phyloP scores from a whole-genome alignment of 2,113 vertebrate genomes.

The Agapornis roseicollis region DNA sequence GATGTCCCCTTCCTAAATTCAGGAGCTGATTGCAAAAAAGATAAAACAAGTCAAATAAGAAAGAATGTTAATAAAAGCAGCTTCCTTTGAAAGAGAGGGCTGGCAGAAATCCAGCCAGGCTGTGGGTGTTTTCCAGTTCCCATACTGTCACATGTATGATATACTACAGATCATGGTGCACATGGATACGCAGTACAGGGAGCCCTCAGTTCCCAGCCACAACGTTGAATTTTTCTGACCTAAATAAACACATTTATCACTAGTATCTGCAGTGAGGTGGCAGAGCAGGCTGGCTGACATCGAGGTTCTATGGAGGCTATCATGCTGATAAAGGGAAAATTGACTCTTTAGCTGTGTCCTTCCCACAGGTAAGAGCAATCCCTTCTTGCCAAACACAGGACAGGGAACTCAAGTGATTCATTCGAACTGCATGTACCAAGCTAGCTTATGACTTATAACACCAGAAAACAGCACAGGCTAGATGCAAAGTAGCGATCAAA shows the following conservation, averaged over 20 bases:
- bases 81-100: background rate
- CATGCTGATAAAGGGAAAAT: background rate
- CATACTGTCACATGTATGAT: background rate
- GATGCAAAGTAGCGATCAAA: background rate
- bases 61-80: background rate
- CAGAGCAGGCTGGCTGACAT: background rate
- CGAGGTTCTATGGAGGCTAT: background rate
- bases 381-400: fast-evolving
- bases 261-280: fast-evolving
- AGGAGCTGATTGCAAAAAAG: background rate
- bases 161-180: fast-evolving
- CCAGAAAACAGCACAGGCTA: background rate
- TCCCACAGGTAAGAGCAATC: background rate
- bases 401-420: background rate
- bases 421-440: fast-evolving
- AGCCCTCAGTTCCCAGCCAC: background rate
- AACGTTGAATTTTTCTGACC: background rate
- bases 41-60: background rate
- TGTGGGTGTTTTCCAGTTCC: fast-evolving
- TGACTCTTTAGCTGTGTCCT: background rate
- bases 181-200: fast-evolving
- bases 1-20: background rate
- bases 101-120: background rate
- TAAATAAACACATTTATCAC: background rate
- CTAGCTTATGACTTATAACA: background rate